Base-by-base conservation (phyloP, 2,888 invertebrate species). In the Peribatodes rhomboidaria region DNA sequence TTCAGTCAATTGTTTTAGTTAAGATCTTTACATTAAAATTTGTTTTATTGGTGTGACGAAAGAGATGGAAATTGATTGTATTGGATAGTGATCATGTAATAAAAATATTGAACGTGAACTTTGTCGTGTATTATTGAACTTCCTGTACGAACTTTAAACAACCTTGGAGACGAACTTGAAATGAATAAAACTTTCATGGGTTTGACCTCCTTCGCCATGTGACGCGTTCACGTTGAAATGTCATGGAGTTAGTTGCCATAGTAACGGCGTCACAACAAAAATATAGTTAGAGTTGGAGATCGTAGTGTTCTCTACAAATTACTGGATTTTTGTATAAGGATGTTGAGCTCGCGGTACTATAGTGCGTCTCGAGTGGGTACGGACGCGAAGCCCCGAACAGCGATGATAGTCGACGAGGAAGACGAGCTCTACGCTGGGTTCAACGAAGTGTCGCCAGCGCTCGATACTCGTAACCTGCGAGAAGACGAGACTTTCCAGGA, bases 401-500 rank as follows among this genome's bases (percentile, higher is more conserved):
- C 90, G 0, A 82, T 87, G 70, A 81, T 89, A 4, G 80, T 90
- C 9, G 92, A 91, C 37, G 94, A 94, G 37, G 95, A 95, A 16
- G 96, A 96, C 61, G 96, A 96, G 68, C 80, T 96, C 46, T 96
- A 96, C 79, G 87, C 94, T 8, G 96, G 96, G 2, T 96, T 95
- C 81, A 95, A 96, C 78, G 95, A 96, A 27, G 95, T 95, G 71
- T 94, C 95, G 8, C 94, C 95, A 1, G 94, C 95, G 1, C 89
- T 96, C 66, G 95, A 95, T 76, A 95, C 95, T 0, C 92, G 96
- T 83, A 95, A 96, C 80, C 85, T 97, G 66, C 94, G 95, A 55
- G 95, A 96, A 73, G 97, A 97, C 84, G 94, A 95, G 71, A 94
- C 93, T 31, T 96, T 97, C 78, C 97, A 97, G 84, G 96, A 97